phyloP scores from a whole-genome alignment of 2,797 vertebrate species.

The Amazonetta brasiliensis region DNA sequence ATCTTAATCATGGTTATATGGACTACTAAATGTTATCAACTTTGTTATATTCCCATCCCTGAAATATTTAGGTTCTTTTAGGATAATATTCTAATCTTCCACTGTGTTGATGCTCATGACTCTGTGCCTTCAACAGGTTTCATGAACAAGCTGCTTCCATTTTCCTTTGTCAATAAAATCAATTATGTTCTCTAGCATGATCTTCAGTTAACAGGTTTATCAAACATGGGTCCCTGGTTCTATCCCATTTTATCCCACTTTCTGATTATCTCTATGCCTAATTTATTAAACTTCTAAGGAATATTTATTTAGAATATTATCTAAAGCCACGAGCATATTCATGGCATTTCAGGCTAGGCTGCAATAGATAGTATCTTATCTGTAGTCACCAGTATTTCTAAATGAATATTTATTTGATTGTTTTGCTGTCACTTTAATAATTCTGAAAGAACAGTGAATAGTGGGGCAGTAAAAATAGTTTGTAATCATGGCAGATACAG shows the following conservation, averaged over 20 bases:
- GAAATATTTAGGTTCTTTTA: background rate
- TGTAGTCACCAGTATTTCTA: background rate
- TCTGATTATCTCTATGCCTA: background rate
- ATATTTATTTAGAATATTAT: background rate
- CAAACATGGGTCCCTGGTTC: background rate
- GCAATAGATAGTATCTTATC: background rate
- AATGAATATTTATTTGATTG: background rate
- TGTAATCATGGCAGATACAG: background rate
- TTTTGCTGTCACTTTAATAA: background rate
- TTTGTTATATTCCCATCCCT: background rate
- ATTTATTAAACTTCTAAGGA: background rate
- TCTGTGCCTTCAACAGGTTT: background rate
- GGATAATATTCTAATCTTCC: background rate
- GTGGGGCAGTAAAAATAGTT: background rate
- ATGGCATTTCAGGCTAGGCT: background rate
- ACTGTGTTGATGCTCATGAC: background rate
- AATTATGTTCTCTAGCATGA: background rate
- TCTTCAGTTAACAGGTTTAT: background rate
- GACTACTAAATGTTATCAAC: background rate
- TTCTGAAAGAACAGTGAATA: background rate
- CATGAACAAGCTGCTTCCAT: background rate
- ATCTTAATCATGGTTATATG: background rate
- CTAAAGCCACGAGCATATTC: background rate
- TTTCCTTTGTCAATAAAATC: background rate
- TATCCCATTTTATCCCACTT: background rate